These are phyloP conservation scores for Propithecus deckenii DNA, from an alignment of 2,797 vertebrate species.

Conservation along the genomic window DNA sequence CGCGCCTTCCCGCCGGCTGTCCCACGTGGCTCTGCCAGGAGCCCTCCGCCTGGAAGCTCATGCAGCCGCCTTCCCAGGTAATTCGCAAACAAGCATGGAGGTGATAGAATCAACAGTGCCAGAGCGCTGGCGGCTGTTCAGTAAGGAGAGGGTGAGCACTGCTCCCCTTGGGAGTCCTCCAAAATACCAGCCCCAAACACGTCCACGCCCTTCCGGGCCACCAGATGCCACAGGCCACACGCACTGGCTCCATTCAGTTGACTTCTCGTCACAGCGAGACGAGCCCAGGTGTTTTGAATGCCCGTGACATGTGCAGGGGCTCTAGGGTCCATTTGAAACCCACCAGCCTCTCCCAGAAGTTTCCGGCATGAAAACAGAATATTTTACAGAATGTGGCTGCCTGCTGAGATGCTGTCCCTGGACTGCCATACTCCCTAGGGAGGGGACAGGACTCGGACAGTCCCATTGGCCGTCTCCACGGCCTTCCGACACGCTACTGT, in stretches of 20 bases:
- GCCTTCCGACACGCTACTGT: background rate
- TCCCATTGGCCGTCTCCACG: background rate
- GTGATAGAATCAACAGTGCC: background rate
- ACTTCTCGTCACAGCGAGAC: background rate
- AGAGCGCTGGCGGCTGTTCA: background rate
- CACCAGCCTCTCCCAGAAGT: background rate
- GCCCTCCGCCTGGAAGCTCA: background rate
- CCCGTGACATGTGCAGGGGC: accelerated
- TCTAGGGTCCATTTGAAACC: background rate
- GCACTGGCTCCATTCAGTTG: background rate
- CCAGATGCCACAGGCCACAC: background rate
- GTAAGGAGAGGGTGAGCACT: background rate
- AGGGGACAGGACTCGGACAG: background rate
- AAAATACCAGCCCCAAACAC: background rate
- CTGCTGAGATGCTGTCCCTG: background rate
- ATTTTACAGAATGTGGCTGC: background rate
- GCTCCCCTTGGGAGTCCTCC: background rate
- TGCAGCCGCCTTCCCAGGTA: background rate
- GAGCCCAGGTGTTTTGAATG: background rate
- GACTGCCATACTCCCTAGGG: background rate
- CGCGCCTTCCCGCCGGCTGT: background rate
- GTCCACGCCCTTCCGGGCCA: background rate
- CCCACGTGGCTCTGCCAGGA: background rate
- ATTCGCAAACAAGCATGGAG: conserved; percentile 5
- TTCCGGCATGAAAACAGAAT: background rate